Conservation (phyloP, 2,888 invertebrate species). For the Shargacucullia verbasci region DNA sequence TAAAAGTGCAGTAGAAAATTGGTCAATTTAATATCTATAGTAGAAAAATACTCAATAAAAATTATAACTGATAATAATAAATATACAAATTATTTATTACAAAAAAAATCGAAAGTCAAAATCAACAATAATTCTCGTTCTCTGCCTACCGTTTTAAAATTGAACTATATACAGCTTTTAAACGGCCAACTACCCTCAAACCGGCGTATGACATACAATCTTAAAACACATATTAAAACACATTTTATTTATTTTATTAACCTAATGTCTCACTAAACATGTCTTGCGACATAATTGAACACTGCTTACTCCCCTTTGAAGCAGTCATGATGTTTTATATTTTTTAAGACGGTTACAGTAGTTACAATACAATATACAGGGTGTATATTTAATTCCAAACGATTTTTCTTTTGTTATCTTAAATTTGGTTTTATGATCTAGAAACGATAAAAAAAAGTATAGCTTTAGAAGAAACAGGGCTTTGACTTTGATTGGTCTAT, state of each 20-base stretch:
- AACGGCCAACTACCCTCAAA: slow-evolving; percentile 30
- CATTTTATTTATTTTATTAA: slow-evolving; percentile 50
- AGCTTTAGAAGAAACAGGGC: too few species aligned
- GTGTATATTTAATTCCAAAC: neutral
- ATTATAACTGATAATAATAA: neutral
- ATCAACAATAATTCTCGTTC: neutral
- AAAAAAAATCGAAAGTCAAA: neutral
- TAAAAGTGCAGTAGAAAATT: slow-evolving; percentile 13
- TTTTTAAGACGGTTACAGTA: slow-evolving; percentile 4
- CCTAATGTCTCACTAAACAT: slow-evolving; percentile 58
- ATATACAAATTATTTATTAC: too few species aligned
- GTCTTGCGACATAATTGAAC: slow-evolving; percentile 45
- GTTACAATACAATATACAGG: slow-evolving; percentile 8
- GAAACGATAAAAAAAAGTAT: too few species aligned
- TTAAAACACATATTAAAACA: slow-evolving; percentile 56
- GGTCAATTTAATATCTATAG: slow-evolving; percentile 17
- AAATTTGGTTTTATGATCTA: too few species aligned
- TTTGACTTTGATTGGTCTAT: too few species aligned
- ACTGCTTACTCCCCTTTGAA: slow-evolving; percentile 33
- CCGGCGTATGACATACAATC: slow-evolving; percentile 40
- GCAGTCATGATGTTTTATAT: slow-evolving; percentile 38
- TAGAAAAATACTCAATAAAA: slow-evolving; percentile 30
- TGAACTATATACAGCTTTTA: slow-evolving; percentile 32
- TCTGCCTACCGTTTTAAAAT: slow-evolving; percentile 24
- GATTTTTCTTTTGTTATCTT: too few species aligned